Percentiles rank a stretch among this genome's conserved stretches.
Conservation (phyloP, 1,140 invertebrate genomes). For the Trichogramma pretiosum region DNA sequence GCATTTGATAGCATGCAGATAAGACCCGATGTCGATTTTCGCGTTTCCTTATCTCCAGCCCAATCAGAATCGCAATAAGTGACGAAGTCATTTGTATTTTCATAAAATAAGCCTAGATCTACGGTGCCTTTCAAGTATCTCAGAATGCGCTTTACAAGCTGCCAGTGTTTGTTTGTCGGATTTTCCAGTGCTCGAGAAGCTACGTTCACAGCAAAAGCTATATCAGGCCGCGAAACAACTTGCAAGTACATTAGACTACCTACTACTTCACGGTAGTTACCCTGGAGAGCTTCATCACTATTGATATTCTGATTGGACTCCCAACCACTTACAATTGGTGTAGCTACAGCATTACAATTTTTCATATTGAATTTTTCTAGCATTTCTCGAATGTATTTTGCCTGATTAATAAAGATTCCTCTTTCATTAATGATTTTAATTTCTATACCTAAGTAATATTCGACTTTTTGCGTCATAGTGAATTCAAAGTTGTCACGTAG, state of each 20-base stretch:
- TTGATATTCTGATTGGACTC: not conserved
- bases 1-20: constrained; percentile 6
- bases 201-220: constrained; percentile 36
- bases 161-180: constrained; percentile 21
- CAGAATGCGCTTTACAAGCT: constrained; percentile 21
- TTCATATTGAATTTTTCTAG: too few relatives aligned
- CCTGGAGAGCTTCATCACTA: not conserved
- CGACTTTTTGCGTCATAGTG: too few relatives aligned
- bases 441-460: too few relatives aligned
- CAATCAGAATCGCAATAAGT: constrained; percentile 2
- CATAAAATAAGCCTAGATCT: constrained; percentile 5
- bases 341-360: too few relatives aligned
- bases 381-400: too few relatives aligned
- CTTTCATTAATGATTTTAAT: too few relatives aligned
- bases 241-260: constrained; percentile 40
- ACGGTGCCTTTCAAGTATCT: constrained; percentile 22
- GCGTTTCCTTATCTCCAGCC: constrained; percentile 2
- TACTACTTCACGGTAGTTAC: constrained; percentile 32
- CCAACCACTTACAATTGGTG: not conserved
- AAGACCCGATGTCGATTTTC: constrained; percentile 6
- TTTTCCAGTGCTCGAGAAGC: constrained; percentile 17
- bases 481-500: too few relatives aligned
- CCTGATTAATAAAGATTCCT: too few relatives aligned
- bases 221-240: constrained; percentile 40
- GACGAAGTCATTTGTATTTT: not conserved